Evolutionary conservation across 1,140 invertebrate genomes (phyloP).

Genomic region (Oscheius sp.): DNA sequence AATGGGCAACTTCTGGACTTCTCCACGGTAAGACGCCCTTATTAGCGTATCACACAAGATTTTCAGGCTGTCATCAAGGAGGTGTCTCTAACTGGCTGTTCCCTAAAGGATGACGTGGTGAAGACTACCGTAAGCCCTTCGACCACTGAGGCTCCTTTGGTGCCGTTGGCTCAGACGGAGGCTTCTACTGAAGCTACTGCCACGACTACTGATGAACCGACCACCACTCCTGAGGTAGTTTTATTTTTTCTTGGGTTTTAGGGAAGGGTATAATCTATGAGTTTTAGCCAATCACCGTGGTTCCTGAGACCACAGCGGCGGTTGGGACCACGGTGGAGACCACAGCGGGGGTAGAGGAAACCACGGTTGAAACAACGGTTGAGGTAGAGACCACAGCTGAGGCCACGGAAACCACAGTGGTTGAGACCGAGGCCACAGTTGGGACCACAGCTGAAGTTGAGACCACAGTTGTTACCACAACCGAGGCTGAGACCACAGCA

Average conservation of each 20-base stretch:
- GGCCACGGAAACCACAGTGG: too few relatives aligned
- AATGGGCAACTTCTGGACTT: slow-evolving; percentile 80
- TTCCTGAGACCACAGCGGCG: too few relatives aligned
- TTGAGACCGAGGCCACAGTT: too few relatives aligned
- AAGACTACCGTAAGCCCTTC: slow-evolving; percentile 6
- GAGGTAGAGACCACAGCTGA: too few relatives aligned
- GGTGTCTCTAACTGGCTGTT: slow-evolving; percentile 69
- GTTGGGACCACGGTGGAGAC: too few relatives aligned
- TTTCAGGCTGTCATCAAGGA: slow-evolving; percentile 47
- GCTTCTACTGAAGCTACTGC: neutral
- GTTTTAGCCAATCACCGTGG: too few relatives aligned
- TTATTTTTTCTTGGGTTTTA: neutral
- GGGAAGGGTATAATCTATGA: neutral
- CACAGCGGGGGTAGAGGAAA: too few relatives aligned
- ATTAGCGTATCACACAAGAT: neutral
- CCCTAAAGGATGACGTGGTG: slow-evolving; percentile 53
- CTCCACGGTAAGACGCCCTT: slow-evolving; percentile 69
- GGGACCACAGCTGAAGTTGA: too few relatives aligned
- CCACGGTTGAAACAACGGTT: too few relatives aligned
- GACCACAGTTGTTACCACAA: neutral
- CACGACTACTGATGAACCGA: slow-evolving; percentile 10
- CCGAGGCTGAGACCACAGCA: neutral
- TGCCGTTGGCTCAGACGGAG: neutral
- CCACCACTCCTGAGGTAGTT: slow-evolving; percentile 7
- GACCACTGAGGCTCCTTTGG: neutral